Evolutionary conservation across 2,797 vertebrate genomes (phyloP).

Genomic region (Pangasius larnaudii): DNA sequence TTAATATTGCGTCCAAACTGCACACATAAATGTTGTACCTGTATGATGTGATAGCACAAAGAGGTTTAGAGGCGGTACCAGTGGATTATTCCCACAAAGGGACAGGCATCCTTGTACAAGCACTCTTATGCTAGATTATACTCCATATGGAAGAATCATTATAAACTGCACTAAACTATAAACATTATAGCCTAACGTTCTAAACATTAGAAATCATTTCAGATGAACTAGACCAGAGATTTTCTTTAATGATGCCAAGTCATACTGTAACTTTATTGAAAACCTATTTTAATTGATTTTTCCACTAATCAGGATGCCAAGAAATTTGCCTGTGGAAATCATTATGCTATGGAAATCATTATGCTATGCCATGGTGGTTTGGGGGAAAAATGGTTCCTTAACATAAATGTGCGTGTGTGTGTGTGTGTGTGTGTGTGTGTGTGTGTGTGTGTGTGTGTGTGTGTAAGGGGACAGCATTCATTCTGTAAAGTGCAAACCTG

Average conservation of each 20-base stretch:
- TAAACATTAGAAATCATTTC: neutral
- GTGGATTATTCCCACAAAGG: neutral
- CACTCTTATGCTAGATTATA: neutral
- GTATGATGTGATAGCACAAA: neutral
- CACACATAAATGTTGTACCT: neutral
- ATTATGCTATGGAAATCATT: neutral
- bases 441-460: constrained; percentile 4
- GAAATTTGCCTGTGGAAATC: constrained; percentile 12
- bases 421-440: neutral
- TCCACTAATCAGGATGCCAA: constrained; percentile 24
- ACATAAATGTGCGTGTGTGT: neutral
- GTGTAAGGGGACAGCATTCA: neutral
- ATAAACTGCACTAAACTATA: neutral
- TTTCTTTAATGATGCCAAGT: constrained; percentile 26
- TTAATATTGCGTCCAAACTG: neutral
- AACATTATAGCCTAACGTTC: neutral
- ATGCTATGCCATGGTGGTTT: neutral
- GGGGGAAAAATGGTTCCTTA: constrained; percentile 5
- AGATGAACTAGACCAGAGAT: constrained; percentile 12
- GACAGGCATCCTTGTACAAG: neutral
- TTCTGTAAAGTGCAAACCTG: constrained; percentile 38
- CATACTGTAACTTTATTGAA: neutral
- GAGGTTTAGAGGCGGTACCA: neutral
- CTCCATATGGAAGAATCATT: neutral
- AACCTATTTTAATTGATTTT: neutral